Percentiles rank a stretch among this genome's conserved stretches.
These are phyloP conservation scores for Gnathonemus longibarbis DNA, from an alignment of 2,113 vertebrate species.

Conservation along the genomic window DNA sequence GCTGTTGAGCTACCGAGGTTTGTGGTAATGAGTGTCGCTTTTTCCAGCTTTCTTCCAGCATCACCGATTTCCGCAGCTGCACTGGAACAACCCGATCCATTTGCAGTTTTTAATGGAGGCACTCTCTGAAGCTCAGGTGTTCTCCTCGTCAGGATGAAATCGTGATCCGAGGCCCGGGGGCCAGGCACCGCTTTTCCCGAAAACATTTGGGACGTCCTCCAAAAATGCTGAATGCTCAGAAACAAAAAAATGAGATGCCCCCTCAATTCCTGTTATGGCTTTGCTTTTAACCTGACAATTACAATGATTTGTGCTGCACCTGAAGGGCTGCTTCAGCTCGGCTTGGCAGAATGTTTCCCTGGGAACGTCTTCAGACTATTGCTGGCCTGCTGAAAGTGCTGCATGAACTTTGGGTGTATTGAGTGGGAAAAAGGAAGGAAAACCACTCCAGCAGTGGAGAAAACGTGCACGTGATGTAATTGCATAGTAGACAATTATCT, in stretches of 20 bases:
- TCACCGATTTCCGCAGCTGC: background rate
- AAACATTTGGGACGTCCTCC: slow-evolving; percentile 1
- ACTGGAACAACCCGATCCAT: background rate
- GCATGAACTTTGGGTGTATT: background rate
- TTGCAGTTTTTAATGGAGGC: background rate
- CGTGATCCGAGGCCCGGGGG: background rate
- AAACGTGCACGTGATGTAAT: background rate
- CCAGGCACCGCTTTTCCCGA: background rate
- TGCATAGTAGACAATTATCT: background rate
- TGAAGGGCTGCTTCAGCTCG: background rate
- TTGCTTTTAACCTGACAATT: slow-evolving; percentile 16
- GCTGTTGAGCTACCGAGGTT: background rate
- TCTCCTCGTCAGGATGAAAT: background rate
- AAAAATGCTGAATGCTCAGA: background rate
- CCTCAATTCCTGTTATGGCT: background rate
- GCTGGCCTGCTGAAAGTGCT: background rate
- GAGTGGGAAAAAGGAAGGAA: background rate
- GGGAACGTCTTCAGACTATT: background rate
- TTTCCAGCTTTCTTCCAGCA: background rate
- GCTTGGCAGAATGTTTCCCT: background rate
- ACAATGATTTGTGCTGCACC: background rate
- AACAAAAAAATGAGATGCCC: background rate
- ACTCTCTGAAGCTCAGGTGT: background rate
- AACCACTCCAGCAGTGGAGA: background rate
- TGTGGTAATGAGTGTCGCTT: background rate